Conservation (phyloP, 1,140 invertebrate species). For the Zaprionus capensis region DNA sequence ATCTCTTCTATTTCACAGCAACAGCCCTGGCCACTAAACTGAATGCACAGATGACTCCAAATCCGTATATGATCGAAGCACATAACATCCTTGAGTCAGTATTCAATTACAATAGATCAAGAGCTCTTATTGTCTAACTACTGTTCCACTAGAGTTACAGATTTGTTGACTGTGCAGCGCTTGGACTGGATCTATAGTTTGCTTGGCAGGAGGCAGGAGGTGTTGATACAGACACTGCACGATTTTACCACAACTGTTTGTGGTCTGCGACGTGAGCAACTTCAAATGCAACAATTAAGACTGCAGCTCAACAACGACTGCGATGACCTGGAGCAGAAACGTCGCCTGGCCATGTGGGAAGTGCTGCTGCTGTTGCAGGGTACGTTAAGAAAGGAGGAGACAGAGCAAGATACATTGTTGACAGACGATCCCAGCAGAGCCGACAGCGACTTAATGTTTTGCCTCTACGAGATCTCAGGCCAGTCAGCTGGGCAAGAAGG, state of each 20-base stretch:
- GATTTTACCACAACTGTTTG: constrained; percentile 87
- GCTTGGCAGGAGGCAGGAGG: constrained; percentile 85
- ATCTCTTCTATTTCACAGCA: constrained; percentile 84
- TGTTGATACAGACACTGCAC: constrained; percentile 88
- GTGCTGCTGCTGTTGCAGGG: constrained; percentile 89
- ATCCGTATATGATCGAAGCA: constrained; percentile 89
- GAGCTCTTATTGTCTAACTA: background rate
- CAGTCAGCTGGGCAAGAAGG: constrained; percentile 87
- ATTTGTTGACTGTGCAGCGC: constrained; percentile 59
- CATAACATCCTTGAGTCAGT: constrained; percentile 88
- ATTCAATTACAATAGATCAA: background rate
- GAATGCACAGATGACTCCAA: constrained; percentile 88
- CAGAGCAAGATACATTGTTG: constrained; percentile 91
- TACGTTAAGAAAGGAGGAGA: constrained; percentile 88
- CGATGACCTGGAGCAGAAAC: constrained; percentile 83
- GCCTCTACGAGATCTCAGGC: constrained; percentile 85
- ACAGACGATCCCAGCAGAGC: constrained; percentile 91
- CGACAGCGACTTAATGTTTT: constrained; percentile 86
- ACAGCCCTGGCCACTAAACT: constrained; percentile 93
- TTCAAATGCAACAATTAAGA: constrained; percentile 21
- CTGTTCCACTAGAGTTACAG: constrained; percentile 49
- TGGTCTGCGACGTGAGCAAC: constrained; percentile 77
- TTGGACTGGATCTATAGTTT: constrained; percentile 62
- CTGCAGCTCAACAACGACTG: background rate
- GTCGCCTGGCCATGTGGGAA: constrained; percentile 91